Base-by-base conservation (phyloP, 2,797 vertebrate genomes). In the Pogonophryne albipinna region DNA sequence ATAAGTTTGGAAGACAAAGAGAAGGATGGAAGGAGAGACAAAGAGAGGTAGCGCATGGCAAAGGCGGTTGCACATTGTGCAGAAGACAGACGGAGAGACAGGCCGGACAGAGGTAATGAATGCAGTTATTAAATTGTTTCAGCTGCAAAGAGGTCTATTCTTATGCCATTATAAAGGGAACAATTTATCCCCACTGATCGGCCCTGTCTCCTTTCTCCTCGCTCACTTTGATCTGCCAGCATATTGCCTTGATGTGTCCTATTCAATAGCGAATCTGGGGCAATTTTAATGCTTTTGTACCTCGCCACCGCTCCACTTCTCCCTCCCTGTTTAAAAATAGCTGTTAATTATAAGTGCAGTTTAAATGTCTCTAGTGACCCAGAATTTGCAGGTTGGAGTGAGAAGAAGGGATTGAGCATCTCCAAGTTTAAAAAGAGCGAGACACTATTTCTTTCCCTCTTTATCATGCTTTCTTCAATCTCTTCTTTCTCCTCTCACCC, bases 261-360 rank as follows among this genome's bases (percentile, higher is more conserved):
- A 98, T 98, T 99, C 96, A 99, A 98, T 97, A 99, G 97, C 93
- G 97, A 99, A 99, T 98, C 98, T 99, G 98, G 98, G 97, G 97
- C 98, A 99, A 98, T 99, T 99, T 99, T 99, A 99, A 99, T 98
- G 97, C 98, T 98, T 99, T 99, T 99, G 97, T 99, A 99, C 97
- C 97, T 99, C 97, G 95, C 97, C 96, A 98, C 95, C 97, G 97
- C 96, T 99, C 97, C 96, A 99, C 97, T 98, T 98, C 97, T 97
- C 97, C 96, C 96, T 87, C 93, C 93, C 96, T 97, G 97, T 99
- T 99, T 99, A 99, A 99, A 99, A 99, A 99, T 99, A 99, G 97
- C 97, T 99, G 97, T 99, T 99, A 99, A 99, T 99, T 99, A 99
- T 99, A 98, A 99, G 97, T 99, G 97, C 96, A 98, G 98, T 98